Conservation (phyloP, 2,888 invertebrate species). For the Eupsilia transversa region DNA sequence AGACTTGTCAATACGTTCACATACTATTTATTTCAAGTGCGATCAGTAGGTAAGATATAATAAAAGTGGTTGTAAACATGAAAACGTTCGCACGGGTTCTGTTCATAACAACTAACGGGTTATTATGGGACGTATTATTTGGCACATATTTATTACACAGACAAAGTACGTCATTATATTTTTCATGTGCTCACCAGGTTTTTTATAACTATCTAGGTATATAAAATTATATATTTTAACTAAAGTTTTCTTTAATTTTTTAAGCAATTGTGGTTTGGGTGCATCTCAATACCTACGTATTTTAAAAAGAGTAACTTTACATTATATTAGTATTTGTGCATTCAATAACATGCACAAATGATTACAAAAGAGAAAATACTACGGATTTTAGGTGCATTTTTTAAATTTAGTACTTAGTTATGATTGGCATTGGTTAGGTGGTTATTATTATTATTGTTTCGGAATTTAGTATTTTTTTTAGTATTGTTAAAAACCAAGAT, state of each 20-base stretch:
- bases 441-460: conserved; percentile 2
- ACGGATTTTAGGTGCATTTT: neutral
- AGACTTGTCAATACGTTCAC: conserved; percentile 56
- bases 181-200: neutral
- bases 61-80: conserved; percentile 40
- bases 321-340: neutral
- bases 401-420: neutral
- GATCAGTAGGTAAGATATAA: conserved; percentile 52
- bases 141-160: neutral
- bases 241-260: neutral
- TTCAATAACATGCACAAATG: conserved; percentile 21
- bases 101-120: conserved; percentile 46
- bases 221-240: neutral
- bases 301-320: neutral
- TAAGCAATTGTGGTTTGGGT: neutral
- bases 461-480: conserved; percentile 6
- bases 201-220: neutral
- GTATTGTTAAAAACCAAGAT: conserved; percentile 30
- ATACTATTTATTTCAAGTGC: conserved; percentile 48
- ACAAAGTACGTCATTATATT: conserved; percentile 31
- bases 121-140: conserved; percentile 53
- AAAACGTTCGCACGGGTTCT: conserved; percentile 46
- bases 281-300: neutral
- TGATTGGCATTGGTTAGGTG: neutral
- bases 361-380: neutral